A percentile compares a stretch with the other conserved stretches of the same genome.
These are phyloP conservation scores for Eristalis arbustorum DNA, from an alignment of 2,888 invertebrate species.

Conservation along the genomic window DNA sequence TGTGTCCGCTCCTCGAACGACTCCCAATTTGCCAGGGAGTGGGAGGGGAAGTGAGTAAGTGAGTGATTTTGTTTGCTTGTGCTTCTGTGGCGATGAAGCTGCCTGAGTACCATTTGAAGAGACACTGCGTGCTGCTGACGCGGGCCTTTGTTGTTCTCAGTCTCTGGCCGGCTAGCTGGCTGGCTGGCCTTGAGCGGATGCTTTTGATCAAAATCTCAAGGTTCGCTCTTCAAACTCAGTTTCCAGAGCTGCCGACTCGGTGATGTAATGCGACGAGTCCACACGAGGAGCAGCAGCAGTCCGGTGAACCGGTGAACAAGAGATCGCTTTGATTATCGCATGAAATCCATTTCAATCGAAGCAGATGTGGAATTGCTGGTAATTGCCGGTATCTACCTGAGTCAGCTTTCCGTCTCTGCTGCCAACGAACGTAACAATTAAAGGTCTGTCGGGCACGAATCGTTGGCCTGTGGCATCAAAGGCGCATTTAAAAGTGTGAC, in stretches of 20 bases:
- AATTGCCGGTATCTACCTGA: neutral
- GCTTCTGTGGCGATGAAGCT: neutral
- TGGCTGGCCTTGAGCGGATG: neutral
- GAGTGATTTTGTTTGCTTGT: neutral
- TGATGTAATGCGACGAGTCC: neutral
- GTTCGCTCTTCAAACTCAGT: neutral
- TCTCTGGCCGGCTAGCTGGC: neutral
- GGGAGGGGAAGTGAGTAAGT: neutral
- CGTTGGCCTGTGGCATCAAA: neutral
- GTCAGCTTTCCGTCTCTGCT: too few species aligned
- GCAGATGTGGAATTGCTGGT: neutral
- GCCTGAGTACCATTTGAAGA: neutral
- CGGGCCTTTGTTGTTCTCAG: neutral
- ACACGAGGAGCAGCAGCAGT: neutral
- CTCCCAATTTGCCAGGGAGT: neutral
- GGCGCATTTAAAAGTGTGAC: neutral
- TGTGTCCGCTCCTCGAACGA: neutral
- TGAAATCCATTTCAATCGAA: neutral
- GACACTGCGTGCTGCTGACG: neutral
- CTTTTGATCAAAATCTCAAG: neutral
- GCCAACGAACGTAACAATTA: too few species aligned
- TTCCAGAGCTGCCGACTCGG: neutral
- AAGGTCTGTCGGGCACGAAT: neutral
- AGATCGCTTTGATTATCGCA: neutral
- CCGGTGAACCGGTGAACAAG: neutral